Conservation (phyloP, 1,140 invertebrate species). For the Drosophila pandora region DNA sequence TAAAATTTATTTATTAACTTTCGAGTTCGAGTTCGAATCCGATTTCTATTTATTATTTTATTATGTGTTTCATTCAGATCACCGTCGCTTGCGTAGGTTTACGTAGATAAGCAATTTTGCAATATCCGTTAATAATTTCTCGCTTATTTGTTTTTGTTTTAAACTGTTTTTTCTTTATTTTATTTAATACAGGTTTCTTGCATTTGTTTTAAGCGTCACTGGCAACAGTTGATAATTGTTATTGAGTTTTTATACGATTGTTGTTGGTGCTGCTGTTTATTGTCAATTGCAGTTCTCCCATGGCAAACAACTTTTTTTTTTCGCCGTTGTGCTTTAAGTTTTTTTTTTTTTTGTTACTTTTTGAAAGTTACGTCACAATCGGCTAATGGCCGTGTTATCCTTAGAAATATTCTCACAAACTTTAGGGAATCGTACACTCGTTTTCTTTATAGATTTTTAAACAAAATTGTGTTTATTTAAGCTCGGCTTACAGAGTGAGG, state of each 20-base stretch:
- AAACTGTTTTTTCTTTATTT: conserved; percentile 14
- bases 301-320: conserved; percentile 69
- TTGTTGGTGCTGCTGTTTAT: conserved; percentile 36
- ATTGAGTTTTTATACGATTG: conserved; percentile 59
- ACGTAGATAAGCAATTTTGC: conserved; percentile 25
- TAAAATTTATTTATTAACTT: conserved; percentile 5
- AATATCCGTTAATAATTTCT: conserved; percentile 43
- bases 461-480: conserved; percentile 2
- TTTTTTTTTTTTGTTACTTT: conserved; percentile 15
- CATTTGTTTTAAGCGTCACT: conserved; percentile 47
- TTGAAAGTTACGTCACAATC: conserved; percentile 31
- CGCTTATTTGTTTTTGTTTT: conserved; percentile 21
- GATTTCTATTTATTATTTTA: conserved; percentile 18
- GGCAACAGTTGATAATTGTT: conserved; percentile 63
- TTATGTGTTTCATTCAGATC: conserved; percentile 24
- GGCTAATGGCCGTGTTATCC: conserved; percentile 1
- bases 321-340: conserved; percentile 34
- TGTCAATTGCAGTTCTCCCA: conserved; percentile 61
- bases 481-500: conserved; percentile 20
- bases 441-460: neutral
- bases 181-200: conserved; percentile 48
- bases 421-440: neutral
- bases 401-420: neutral
- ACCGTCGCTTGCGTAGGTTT: conserved; percentile 11
- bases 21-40: neutral